Conservation (phyloP, 2,797 vertebrate species). For the Knipowitschia caucasica region DNA sequence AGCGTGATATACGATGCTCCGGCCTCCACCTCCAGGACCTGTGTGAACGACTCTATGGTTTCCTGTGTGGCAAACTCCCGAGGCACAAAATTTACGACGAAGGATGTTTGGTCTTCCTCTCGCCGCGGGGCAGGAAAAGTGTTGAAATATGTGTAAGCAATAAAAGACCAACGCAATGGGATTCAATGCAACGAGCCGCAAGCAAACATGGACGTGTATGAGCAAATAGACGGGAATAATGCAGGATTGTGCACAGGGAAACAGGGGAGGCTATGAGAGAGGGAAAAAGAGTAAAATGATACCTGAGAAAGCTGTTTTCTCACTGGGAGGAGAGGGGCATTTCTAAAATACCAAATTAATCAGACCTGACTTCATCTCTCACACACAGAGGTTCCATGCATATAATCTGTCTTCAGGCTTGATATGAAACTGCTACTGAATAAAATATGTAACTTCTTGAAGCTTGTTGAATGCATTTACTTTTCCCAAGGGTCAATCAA, state of each 20-base stretch:
- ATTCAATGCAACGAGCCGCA: slow-evolving; percentile 51
- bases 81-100: slow-evolving; percentile 66
- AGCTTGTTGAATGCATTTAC: not conserved
- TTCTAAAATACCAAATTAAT: slow-evolving; percentile 13
- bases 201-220: slow-evolving; percentile 14
- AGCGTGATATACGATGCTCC: slow-evolving; percentile 23
- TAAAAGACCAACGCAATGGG: slow-evolving; percentile 64
- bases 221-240: not conserved
- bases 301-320: not conserved
- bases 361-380: not conserved
- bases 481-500: not conserved
- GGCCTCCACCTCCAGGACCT: slow-evolving; percentile 9
- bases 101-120: slow-evolving; percentile 72
- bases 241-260: not conserved
- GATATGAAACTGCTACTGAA: not conserved
- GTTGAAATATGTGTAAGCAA: slow-evolving; percentile 74
- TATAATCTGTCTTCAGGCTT: slow-evolving; percentile 3
- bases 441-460: not conserved
- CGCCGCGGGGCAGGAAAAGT: slow-evolving; percentile 66
- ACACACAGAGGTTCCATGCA: not conserved
- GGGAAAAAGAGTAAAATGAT: not conserved
- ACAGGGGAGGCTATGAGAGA: not conserved
- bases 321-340: not conserved
- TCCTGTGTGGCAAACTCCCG: slow-evolving; percentile 56
- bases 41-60: slow-evolving; percentile 32